These are phyloP conservation scores for Macrosiphum euphorbiae DNA, from an alignment of 2,888 invertebrate genomes.

Conservation along the genomic window DNA sequence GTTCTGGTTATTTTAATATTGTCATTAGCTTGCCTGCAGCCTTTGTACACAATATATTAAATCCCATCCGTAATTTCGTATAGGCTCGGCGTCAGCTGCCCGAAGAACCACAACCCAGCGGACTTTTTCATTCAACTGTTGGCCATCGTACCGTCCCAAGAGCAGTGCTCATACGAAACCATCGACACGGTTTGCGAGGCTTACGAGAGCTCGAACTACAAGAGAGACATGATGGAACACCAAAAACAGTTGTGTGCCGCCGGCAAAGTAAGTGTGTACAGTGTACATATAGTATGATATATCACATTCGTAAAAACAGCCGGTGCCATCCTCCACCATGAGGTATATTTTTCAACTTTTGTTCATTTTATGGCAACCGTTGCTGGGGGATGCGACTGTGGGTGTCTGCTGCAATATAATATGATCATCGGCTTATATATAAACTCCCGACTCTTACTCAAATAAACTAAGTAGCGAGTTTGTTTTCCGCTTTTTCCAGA, in stretches of 20 bases:
- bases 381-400: not conserved
- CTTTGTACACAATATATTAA: not conserved
- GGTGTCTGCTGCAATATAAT: not conserved
- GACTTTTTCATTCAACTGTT: conserved; percentile 93
- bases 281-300: not conserved
- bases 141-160: conserved; percentile 87
- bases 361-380: not conserved
- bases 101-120: conserved; percentile 92
- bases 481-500: not conserved
- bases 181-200: conserved; percentile 85
- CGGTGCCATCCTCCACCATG: not conserved
- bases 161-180: conserved; percentile 83
- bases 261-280: conserved; percentile 9
- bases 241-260: conserved; percentile 19
- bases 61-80: not conserved
- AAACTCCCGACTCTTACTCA: not conserved
- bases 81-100: conserved; percentile 87
- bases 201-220: conserved; percentile 78
- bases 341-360: not conserved
- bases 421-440: not conserved
- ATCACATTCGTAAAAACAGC: not conserved
- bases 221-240: conserved; percentile 71
- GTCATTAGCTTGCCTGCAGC: not conserved
- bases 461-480: not conserved
- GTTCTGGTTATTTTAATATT: not conserved